Base-by-base conservation (phyloP, 2,113 vertebrate species). In the Notarius quadriscutis region DNA sequence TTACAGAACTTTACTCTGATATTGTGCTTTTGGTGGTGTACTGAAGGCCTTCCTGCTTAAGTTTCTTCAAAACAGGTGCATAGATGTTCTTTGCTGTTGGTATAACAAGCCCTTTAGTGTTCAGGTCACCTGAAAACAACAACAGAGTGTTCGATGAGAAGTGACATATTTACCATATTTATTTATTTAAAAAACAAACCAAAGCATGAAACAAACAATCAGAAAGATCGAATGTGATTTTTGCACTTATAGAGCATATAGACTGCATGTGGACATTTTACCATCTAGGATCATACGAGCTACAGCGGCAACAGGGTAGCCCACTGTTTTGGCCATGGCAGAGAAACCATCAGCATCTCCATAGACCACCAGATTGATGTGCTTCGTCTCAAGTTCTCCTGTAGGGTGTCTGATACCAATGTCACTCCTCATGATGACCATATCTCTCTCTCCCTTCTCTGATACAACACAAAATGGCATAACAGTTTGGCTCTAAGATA, bases 241-340 rank as follows among this genome's bases (percentile, higher is more conserved):
- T 60, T 22, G 58, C 58, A 25, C 14, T 12, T 34, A 7, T 30
- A 25, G 18, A 84, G 50, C 48, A 34, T 71, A 11, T 57, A 81
- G 27, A 71, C 57, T 63, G 12, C 5, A 25, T 65, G 86, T 65
- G 34, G 4, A 4, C 82, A 96, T 96, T 55, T 96, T 91, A 99
- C 98, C 98, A 25, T 97, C 94, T 0, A 99, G 96, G 82, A 99
- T 85, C 98, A 99, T 99, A 88, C 95, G 97, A 57, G 98, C 96
- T 82, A 95, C 96, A 89, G 99, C 98, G 85, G 98, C 98, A 0
- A 96, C 92, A 0, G 98, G 97, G 86, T 97, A 97, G 10, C 98
- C 98, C 15, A 99, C 98, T 62, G 97, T 97, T 94, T 98, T 99
- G 88, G 98, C 97, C 98, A 99, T 99, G 18, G 98, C 98, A 7